phyloP scores from a whole-genome alignment of 2,797 vertebrate species.

The Scomberomorus guttatus region DNA sequence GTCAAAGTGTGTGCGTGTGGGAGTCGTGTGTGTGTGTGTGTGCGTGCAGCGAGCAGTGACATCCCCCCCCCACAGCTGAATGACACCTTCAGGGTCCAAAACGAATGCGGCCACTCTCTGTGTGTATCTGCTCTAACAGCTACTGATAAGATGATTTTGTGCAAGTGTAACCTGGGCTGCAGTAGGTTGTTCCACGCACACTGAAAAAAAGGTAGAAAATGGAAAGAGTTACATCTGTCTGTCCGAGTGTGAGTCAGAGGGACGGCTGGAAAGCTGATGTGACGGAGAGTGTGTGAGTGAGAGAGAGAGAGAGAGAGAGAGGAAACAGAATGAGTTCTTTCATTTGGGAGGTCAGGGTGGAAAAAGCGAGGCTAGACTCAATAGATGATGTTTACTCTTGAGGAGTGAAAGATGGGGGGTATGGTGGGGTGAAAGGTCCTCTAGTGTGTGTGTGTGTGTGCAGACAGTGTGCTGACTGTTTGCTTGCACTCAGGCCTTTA shows the following conservation, averaged over 20 bases:
- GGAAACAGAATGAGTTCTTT: slow-evolving; percentile 79
- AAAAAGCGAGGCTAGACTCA: slow-evolving; percentile 71
- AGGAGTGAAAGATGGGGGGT: slow-evolving; percentile 62
- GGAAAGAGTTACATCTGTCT: slow-evolving; percentile 71
- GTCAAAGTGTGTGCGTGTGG: slow-evolving; percentile 23
- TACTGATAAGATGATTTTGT: slow-evolving; percentile 22
- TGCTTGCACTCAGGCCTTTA: slow-evolving; percentile 17
- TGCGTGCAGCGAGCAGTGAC: slow-evolving; percentile 28
- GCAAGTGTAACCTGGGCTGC: slow-evolving; percentile 24
- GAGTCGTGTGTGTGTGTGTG: slow-evolving; percentile 5
- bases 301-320: slow-evolving; percentile 32
- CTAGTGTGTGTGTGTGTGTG: slow-evolving; percentile 33
- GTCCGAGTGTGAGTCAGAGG: slow-evolving; percentile 75
- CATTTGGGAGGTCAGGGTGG: slow-evolving; percentile 75
- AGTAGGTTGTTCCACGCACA: slow-evolving; percentile 26
- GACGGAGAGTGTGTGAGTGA: slow-evolving; percentile 44
- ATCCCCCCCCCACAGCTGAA: neutral
- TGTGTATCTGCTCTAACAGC: neutral
- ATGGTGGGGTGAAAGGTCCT: slow-evolving; percentile 57
- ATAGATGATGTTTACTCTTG: slow-evolving; percentile 78
- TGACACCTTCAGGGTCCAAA: slow-evolving; percentile 25
- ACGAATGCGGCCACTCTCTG: slow-evolving; percentile 35
- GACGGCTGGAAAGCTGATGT: slow-evolving; percentile 62
- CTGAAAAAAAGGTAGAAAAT: slow-evolving; percentile 64
- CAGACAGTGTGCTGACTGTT: slow-evolving; percentile 29